These are phyloP conservation scores for Furcula furcula DNA, from an alignment of 2,888 invertebrate species.

Conservation along the genomic window DNA sequence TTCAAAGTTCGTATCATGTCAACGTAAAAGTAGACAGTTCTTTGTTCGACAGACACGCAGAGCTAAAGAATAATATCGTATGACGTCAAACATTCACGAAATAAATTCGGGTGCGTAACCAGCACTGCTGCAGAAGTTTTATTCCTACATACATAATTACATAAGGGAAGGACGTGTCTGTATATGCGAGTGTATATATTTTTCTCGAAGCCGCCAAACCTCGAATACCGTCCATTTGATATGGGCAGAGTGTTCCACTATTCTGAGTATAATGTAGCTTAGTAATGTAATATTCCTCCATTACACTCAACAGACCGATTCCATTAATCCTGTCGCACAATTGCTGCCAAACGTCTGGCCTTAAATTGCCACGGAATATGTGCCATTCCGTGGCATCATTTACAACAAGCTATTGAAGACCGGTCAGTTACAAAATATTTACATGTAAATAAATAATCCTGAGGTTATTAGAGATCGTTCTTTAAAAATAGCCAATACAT, in stretches of 20 bases:
- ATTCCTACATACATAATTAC: too few species aligned
- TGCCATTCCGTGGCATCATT: neutral
- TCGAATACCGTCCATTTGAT: too few species aligned
- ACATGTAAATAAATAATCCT: neutral
- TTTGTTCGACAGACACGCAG: constrained; percentile 13
- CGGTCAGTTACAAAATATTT: neutral
- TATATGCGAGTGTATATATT: too few species aligned
- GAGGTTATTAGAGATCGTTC: too few species aligned
- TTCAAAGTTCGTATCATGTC: constrained; percentile 13
- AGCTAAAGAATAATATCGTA: constrained; percentile 14
- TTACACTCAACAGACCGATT: constrained; percentile 22
- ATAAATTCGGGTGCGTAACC: constrained; percentile 16
- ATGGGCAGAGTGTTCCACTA: too few species aligned
- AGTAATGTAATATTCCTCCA: constrained; percentile 21
- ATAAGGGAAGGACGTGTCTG: too few species aligned
- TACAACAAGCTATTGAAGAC: neutral
- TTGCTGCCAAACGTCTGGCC: constrained; percentile 10
- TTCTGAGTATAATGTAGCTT: too few species aligned
- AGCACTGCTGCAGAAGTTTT: constrained; percentile 20
- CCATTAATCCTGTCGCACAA: constrained; percentile 30
- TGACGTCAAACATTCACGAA: constrained; percentile 21
- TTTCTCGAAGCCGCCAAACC: too few species aligned
- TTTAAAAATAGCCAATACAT: too few species aligned
- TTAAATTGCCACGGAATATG: too few species aligned
- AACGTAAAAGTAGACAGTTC: constrained; percentile 9